Conservation (phyloP, 2,797 vertebrate species). For the Fistularia tabacaria region DNA sequence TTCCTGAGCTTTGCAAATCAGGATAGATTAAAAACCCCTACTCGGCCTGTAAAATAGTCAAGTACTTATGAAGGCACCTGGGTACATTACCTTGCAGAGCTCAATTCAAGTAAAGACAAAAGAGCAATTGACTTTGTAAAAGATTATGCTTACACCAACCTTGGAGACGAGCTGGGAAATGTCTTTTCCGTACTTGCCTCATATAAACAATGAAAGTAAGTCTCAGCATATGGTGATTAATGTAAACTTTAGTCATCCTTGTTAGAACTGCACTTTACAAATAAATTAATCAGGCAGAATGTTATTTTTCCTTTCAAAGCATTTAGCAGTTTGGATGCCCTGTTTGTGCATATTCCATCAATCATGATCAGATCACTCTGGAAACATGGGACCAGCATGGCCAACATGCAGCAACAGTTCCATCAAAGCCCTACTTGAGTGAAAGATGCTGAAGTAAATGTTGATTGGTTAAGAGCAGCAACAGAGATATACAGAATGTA, state of each 20-base stretch:
- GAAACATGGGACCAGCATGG: conserved; percentile 38
- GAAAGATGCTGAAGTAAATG: conserved; percentile 31
- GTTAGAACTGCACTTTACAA: conserved; percentile 34
- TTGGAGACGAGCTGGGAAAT: conserved; percentile 35
- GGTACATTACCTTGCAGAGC: conserved; percentile 33
- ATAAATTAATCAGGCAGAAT: conserved; percentile 56
- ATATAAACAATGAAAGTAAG: conserved; percentile 51
- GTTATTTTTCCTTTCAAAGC: conserved; percentile 35
- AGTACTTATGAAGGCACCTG: conserved; percentile 46
- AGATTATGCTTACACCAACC: conserved; percentile 32
- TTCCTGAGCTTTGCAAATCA: conserved; percentile 36
- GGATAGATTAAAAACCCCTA: conserved; percentile 48
- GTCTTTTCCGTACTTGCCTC: conserved; percentile 30
- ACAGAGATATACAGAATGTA: no score
- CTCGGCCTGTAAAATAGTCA: conserved; percentile 44
- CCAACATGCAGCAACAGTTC: conserved; percentile 33
- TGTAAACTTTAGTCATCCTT: conserved; percentile 25
- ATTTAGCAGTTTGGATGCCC: conserved; percentile 37
- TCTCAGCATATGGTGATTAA: conserved; percentile 35
- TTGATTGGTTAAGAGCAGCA: conserved; percentile 20
- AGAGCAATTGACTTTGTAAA: conserved; percentile 53
- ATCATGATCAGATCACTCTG: conserved; percentile 53
- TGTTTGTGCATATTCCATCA: conserved; percentile 51
- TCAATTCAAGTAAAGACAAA: conserved; percentile 49
- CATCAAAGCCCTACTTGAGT: conserved; percentile 19